Evolutionary conservation across 2,888 invertebrate genomes (phyloP).

Genomic region (Perizoma affinitatum): DNA sequence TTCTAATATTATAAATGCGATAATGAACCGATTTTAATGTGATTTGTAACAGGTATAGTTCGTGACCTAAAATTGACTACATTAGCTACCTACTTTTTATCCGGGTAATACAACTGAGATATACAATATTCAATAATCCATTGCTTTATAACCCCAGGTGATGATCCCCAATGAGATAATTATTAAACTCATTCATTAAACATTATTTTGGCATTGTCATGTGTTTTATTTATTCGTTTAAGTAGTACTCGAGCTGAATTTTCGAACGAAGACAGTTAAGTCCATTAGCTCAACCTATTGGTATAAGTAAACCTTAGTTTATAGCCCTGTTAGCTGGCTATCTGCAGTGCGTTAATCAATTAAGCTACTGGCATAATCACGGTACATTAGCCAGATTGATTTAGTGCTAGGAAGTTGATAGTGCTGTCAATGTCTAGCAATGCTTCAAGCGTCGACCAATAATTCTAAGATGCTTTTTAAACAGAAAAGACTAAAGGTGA

Average conservation of each 20-base stretch:
- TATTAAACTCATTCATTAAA: no score
- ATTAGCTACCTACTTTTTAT: no score
- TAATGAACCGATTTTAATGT: no score
- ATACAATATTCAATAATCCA: no score
- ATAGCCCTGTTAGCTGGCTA: slow-evolving; percentile 9
- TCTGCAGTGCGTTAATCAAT: slow-evolving; percentile 24
- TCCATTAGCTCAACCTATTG: slow-evolving; percentile 17
- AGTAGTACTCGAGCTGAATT: not conserved
- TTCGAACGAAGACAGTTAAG: slow-evolving; percentile 10
- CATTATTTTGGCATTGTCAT: no score
- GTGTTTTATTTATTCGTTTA: not conserved
- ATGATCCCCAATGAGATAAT: no score
- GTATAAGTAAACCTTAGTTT: slow-evolving; percentile 6
- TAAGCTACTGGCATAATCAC: slow-evolving; percentile 33
- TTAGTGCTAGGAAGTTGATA: slow-evolving; percentile 35
- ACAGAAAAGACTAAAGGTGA: not conserved
- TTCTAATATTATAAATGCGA: no score
- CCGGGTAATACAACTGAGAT: no score
- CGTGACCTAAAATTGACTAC: no score
- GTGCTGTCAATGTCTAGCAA: slow-evolving; percentile 18
- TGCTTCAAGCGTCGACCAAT: slow-evolving; percentile 6
- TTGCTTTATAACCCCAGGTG: no score
- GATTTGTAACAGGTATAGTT: no score
- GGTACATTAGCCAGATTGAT: slow-evolving; percentile 38
- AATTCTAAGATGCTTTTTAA: not conserved